Conservation (phyloP, 2,797 vertebrate species). For the Heteromormyrus szaboi region DNA sequence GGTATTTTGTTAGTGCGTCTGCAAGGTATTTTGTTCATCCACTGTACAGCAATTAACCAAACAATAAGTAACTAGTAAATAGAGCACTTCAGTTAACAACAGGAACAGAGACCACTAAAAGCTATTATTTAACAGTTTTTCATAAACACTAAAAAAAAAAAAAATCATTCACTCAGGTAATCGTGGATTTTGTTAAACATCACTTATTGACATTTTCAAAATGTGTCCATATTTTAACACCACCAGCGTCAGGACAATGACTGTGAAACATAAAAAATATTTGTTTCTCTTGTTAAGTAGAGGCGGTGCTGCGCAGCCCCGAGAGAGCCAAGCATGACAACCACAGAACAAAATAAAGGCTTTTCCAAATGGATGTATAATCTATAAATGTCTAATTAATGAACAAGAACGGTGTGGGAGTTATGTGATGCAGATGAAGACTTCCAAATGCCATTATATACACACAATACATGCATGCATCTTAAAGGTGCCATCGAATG, state of each 20-base stretch:
- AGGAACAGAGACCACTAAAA: neutral
- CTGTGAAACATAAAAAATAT: neutral
- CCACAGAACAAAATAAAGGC: neutral
- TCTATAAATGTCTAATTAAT: neutral
- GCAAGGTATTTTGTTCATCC: neutral
- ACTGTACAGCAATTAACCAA: neutral
- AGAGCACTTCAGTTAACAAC: neutral
- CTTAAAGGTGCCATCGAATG: neutral
- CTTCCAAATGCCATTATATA: neutral
- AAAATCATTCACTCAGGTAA: neutral
- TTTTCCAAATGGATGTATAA: neutral
- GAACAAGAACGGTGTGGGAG: neutral
- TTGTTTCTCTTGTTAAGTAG: neutral
- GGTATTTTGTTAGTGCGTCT: neutral
- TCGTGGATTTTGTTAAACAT: neutral
- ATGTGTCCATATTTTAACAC: neutral
- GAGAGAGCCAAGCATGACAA: neutral
- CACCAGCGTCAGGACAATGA: neutral
- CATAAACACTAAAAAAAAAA: neutral
- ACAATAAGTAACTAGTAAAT: neutral
- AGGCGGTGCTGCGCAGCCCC: neutral
- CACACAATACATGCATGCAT: neutral
- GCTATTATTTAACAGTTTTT: neutral
- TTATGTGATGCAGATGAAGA: neutral
- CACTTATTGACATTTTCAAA: neutral